Conservation (phyloP, 2,797 vertebrate genomes). For the Muscicapa striata region DNA sequence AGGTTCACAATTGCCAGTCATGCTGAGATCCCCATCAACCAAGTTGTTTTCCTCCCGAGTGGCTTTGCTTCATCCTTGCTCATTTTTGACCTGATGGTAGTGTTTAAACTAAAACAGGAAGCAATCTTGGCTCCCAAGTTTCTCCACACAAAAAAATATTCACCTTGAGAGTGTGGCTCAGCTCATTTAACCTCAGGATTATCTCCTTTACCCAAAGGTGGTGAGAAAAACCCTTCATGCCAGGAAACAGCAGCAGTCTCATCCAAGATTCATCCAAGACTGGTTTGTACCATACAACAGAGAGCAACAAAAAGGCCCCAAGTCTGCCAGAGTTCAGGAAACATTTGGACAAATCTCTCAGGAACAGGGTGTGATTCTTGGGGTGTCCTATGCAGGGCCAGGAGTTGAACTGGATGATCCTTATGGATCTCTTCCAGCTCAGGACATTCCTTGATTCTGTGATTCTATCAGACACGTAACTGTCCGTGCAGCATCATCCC, state of each 20-base stretch:
- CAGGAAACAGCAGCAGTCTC: not conserved
- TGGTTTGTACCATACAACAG: not conserved
- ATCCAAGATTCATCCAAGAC: not conserved
- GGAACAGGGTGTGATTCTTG: not conserved
- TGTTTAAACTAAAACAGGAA: not conserved
- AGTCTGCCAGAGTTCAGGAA: not conserved
- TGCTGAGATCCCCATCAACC: not conserved
- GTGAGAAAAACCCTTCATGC: not conserved
- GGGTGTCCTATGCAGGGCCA: not conserved
- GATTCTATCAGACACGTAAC: not conserved
- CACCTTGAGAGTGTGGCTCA: not conserved
- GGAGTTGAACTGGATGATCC: not conserved
- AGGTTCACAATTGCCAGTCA: not conserved
- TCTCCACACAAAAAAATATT: not conserved
- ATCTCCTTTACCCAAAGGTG: not conserved
- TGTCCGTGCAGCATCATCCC: not conserved
- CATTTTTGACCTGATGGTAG: not conserved
- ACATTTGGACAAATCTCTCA: not conserved
- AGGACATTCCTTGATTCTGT: not conserved
- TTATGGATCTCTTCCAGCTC: not conserved
- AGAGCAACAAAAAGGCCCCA: not conserved
- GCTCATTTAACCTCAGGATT: not conserved
- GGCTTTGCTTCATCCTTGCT: not conserved
- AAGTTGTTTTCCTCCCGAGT: fast-evolving
- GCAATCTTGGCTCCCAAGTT: not conserved